A percentile compares a stretch with the other conserved stretches of the same genome.
Conservation (phyloP, 2,888 invertebrate species). For the Drosophila mettleri region DNA sequence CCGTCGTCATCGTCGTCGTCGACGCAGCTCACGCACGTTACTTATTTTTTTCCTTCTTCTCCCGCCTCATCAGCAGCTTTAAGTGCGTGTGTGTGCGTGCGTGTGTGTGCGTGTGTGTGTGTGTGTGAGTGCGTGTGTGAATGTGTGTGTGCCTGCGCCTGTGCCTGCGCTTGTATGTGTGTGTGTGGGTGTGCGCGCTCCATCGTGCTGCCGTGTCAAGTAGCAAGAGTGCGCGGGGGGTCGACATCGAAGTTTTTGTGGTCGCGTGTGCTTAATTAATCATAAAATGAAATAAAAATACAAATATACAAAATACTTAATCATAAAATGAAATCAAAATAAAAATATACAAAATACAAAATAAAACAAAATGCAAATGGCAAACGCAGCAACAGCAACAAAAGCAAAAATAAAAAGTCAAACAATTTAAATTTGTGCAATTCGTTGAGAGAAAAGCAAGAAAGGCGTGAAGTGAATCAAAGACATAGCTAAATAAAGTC, state of each 20-base stretch:
- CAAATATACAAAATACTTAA: conserved; percentile 54
- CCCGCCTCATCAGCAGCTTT: conserved; percentile 37
- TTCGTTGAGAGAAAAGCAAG: background rate
- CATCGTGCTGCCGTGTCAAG: conserved; percentile 16
- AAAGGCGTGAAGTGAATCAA: conserved; percentile 31
- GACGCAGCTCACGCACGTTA: conserved; percentile 58
- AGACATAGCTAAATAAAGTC: conserved; percentile 3
- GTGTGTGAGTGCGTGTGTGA: conserved; percentile 22
- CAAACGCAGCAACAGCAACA: conserved; percentile 23
- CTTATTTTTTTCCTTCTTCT: conserved; percentile 35
- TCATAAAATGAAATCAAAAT: conserved; percentile 60
- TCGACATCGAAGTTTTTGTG: conserved; percentile 46
- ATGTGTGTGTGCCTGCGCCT: conserved; percentile 29
- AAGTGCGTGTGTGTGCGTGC: conserved; percentile 48
- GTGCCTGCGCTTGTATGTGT: conserved; percentile 10
- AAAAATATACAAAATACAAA: conserved; percentile 41
- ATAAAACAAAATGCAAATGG: conserved; percentile 50
- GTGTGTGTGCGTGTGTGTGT: conserved; percentile 27
- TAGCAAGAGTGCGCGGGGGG: conserved; percentile 20
- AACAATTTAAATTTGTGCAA: conserved; percentile 41
- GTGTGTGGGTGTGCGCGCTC: conserved; percentile 16
- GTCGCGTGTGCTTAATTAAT: conserved; percentile 78
- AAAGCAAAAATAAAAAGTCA: conserved; percentile 13
- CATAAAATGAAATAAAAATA: conserved; percentile 58
- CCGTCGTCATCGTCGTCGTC: conserved; percentile 30